A percentile compares a stretch with the other conserved stretches of the same genome.
These are phyloP conservation scores for Camelus bactrianus DNA, from an alignment of 2,113 vertebrate genomes.

Conservation along the genomic window DNA sequence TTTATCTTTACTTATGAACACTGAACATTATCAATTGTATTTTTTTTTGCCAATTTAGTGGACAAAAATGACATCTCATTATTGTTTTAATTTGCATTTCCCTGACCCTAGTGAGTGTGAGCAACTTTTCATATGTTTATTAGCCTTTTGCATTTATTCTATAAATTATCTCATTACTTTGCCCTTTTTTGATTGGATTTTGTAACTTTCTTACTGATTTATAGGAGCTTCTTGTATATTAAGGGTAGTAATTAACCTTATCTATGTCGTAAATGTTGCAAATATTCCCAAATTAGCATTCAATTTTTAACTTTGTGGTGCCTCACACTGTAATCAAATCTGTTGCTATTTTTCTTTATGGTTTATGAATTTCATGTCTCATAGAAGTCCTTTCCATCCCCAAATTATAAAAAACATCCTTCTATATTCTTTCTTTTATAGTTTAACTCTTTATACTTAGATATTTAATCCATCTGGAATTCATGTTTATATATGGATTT, in stretches of 20 bases:
- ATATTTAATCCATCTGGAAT: conserved; percentile 37
- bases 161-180: neutral
- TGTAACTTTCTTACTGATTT: neutral
- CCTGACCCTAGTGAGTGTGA: neutral
- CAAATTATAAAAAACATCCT: neutral
- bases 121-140: neutral
- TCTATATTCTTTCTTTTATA: conserved; percentile 11
- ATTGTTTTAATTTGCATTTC: conserved; percentile 10
- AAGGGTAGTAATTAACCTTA: neutral
- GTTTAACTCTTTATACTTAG: conserved; percentile 46
- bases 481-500: conserved; percentile 17
- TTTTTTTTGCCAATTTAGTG: neutral
- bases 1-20: neutral
- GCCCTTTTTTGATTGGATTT: neutral
- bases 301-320: neutral
- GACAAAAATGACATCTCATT: neutral
- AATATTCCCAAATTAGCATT: neutral
- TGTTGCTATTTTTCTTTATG: conserved; percentile 1
- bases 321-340: neutral
- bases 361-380: conserved; percentile 8
- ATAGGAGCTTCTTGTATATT: neutral
- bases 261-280: neutral
- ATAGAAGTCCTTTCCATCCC: neutral
- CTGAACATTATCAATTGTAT: neutral
- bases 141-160: neutral